Evolutionary conservation across 2,888 invertebrate species (phyloP).

Genomic region (Ceriagrion tenellum): DNA sequence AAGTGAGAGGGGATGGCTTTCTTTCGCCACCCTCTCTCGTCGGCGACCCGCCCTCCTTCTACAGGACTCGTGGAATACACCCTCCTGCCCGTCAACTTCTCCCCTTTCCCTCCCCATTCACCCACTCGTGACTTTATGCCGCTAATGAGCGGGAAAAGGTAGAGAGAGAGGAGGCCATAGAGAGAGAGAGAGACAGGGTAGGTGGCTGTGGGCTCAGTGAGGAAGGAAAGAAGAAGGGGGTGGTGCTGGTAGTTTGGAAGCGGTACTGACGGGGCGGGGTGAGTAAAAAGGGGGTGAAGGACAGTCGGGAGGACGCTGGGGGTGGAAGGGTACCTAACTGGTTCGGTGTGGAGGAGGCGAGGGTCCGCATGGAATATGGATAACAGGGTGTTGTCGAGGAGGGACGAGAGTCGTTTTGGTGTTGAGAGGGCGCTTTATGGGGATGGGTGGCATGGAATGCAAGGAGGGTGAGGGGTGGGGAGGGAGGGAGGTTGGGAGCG

Average conservation of each 20-base stretch:
- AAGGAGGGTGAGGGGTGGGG: not conserved
- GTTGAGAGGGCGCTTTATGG: not conserved
- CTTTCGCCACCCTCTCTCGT: not conserved
- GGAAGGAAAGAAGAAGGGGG: not conserved
- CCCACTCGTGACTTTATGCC: conserved; percentile 35
- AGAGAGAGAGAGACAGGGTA: no score
- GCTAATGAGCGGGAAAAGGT: conserved; percentile 36
- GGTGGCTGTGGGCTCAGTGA: not conserved
- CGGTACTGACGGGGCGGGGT: not conserved
- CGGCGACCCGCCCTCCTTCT: not conserved
- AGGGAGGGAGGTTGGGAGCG: not conserved
- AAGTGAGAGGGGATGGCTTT: conserved; percentile 22
- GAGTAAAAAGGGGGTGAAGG: not conserved
- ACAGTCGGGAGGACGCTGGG: not conserved
- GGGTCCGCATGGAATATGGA: not conserved
- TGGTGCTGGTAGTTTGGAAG: not conserved
- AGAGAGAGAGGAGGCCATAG: not conserved
- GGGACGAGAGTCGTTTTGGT: not conserved
- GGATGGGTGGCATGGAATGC: not conserved
- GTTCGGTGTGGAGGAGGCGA: not conserved
- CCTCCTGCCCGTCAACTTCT: not conserved
- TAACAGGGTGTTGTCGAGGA: conserved; percentile 22
- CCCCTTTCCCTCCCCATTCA: not conserved
- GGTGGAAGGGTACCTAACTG: not conserved
- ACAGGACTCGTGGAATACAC: not conserved